Base-by-base conservation (phyloP, 2,113 vertebrate species). In the Archilochus colubris region DNA sequence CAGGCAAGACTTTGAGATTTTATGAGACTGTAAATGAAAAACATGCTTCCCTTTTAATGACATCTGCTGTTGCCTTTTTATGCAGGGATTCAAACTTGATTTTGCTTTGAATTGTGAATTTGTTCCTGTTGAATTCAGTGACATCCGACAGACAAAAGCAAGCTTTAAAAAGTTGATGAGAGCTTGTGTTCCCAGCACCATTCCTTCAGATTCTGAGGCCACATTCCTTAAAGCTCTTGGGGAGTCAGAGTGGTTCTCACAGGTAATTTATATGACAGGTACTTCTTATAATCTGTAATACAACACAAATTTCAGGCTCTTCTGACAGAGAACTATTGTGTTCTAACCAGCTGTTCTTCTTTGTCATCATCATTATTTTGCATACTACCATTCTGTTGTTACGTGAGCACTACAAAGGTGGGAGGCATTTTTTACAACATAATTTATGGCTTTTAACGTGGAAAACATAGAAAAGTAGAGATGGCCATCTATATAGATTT, bases 111-210 rank as follows among this genome's bases (percentile, higher is more conserved):
- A 99, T 97, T 99, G 98, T 97, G 99, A 99, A 93, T 98, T 99
- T 98, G 98, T 99, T 94, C 99, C 99, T n/a, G 99, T 99, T 95
- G 99, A 99, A 93, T 99, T 99, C 97, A 98, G 98, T 55, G 99
- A 99, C 94, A 98, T 98, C 8, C 98, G 99, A 87, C 99, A 99
- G 98, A 98, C 99, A 80, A 99, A 99, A 96, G 96, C 98, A 33
- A 98, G 99, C 81, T 99, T 99, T 96, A 99, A 99, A 97, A 99
- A 99, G 97, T 96, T 99, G 69, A 98, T 99, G 97, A 98, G 99
- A 91, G 99, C 99, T 73, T 99, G 99, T 90, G 98, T 99, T 88
- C 99, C 99, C 92, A 99, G 99, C 88, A 97, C 98, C 73, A 98
- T 98, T 66, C 98, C 98, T 14, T 97, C 98, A 1, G 99, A 99